phyloP scores from a whole-genome alignment of 2,113 vertebrate species.

The Anguilla japonica region DNA sequence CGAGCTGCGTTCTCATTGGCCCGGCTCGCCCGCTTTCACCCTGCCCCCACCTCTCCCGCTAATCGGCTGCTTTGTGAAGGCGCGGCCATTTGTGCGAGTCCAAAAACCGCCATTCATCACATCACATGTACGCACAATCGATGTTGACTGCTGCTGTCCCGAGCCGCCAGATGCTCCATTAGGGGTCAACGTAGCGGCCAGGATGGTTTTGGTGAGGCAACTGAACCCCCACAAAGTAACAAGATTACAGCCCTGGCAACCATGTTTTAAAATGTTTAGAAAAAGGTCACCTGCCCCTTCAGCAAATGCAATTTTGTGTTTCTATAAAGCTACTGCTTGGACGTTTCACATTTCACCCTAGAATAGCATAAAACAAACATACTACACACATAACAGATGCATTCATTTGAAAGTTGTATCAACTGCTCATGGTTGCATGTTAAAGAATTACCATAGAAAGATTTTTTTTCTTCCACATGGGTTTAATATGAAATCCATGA shows the following conservation, averaged over 20 bases:
- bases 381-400: background rate
- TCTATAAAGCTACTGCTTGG: constrained; percentile 19
- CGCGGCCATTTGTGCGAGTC: constrained; percentile 49
- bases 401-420: no score
- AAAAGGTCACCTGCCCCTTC: constrained; percentile 42
- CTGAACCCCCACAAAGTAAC: constrained; percentile 49
- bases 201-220: constrained; percentile 39
- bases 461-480: background rate
- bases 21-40: constrained; percentile 27
- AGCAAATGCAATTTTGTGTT: constrained; percentile 18
- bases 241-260: constrained; percentile 37
- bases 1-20: constrained; percentile 50
- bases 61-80: constrained; percentile 61
- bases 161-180: constrained; percentile 69
- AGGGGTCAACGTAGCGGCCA: constrained; percentile 59
- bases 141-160: constrained; percentile 53
- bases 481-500: background rate
- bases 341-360: background rate
- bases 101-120: constrained; percentile 55
- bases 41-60: constrained; percentile 50
- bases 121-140: constrained; percentile 51
- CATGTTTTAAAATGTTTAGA: background rate
- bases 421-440: background rate
- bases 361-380: background rate
- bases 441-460: no score